Conservation (phyloP, 1,140 invertebrate species). For the Caerostris darwini region DNA sequence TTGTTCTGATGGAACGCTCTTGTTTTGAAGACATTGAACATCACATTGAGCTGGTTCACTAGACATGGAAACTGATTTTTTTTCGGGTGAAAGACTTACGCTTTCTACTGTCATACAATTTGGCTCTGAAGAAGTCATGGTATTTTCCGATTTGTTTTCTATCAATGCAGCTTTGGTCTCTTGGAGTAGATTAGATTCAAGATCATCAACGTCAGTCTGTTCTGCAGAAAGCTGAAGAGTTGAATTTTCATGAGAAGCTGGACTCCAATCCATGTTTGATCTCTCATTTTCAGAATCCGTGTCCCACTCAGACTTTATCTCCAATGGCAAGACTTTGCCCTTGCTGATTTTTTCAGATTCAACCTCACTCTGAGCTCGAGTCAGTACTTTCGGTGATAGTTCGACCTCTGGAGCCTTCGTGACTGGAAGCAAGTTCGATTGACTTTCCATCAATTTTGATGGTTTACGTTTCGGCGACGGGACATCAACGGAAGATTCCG, state of each 20-base stretch:
- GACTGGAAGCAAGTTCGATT: background rate
- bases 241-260: background rate
- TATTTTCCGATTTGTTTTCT: too few species aligned
- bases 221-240: background rate
- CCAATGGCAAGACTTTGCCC: background rate
- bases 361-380: background rate
- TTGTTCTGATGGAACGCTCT: too few species aligned
- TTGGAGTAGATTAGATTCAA: background rate
- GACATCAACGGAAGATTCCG: background rate
- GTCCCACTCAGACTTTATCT: slow-evolving; percentile 78
- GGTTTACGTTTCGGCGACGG: background rate
- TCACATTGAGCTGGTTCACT: too few species aligned
- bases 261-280: slow-evolving; percentile 63
- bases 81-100: too few species aligned
- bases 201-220: background rate
- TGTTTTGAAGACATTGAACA: too few species aligned
- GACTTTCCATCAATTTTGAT: background rate
- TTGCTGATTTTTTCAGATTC: background rate
- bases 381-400: background rate
- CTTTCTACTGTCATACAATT: too few species aligned
- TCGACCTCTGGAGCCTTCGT: background rate
- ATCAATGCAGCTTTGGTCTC: too few species aligned
- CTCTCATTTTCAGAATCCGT: slow-evolving; percentile 73
- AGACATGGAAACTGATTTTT: too few species aligned
- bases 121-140: too few species aligned